phyloP scores from a whole-genome alignment of 2,888 invertebrate genomes.

The Anodontia alba region DNA sequence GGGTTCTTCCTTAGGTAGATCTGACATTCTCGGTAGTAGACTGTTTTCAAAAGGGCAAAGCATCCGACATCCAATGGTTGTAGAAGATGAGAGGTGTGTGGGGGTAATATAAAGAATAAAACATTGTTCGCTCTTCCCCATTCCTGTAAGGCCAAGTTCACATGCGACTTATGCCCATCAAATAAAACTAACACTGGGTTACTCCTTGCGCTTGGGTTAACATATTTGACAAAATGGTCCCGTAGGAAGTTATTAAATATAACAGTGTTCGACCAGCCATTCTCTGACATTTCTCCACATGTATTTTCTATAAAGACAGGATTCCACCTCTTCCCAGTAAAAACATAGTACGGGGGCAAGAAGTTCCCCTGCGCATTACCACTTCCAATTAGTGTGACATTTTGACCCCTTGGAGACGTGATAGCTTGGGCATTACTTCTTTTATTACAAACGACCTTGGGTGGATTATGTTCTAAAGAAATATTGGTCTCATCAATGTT shows the following conservation, averaged over 20 bases:
- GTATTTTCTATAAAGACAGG: neutral
- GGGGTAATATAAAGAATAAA: constrained; percentile 47
- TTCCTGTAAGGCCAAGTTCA: constrained; percentile 37
- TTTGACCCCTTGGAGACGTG: constrained; percentile 4
- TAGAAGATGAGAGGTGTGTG: constrained; percentile 47
- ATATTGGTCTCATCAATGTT: constrained; percentile 11
- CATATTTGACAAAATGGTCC: neutral
- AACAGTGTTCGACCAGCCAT: neutral
- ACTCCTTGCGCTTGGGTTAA: neutral
- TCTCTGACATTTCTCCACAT: constrained; percentile 2
- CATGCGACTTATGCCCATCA: constrained; percentile 47
- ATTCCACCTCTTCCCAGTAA: constrained; percentile 4
- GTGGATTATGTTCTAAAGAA: too few relatives aligned
- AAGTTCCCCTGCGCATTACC: neutral
- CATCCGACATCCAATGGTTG: constrained; percentile 53
- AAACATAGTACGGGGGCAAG: neutral
- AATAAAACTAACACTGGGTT: neutral
- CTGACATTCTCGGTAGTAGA: constrained; percentile 47
- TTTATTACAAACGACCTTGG: neutral
- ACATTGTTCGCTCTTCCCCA: constrained; percentile 45
- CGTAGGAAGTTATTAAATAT: neutral
- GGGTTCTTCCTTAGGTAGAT: constrained; percentile 31
- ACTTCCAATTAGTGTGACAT: neutral
- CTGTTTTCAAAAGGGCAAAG: constrained; percentile 35
- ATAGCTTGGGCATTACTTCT: neutral